phyloP scores from a whole-genome alignment of 2,888 invertebrate genomes.

The Drosophila maculinotata region DNA sequence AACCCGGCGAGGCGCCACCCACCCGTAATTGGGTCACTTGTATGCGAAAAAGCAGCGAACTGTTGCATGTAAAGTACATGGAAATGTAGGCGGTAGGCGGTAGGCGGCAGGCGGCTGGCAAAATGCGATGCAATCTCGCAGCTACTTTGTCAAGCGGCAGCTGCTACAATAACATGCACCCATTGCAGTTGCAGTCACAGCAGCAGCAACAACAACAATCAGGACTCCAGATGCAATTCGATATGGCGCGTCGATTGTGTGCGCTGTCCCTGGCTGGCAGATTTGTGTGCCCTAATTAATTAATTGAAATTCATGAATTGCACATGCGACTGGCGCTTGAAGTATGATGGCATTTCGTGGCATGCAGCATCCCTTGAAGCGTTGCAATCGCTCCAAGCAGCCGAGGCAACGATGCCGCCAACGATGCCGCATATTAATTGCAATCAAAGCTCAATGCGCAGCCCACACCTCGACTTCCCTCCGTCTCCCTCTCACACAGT shows the following conservation, averaged over 20 bases:
- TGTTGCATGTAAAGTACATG: conserved; percentile 70
- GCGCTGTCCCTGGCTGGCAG: conserved; percentile 42
- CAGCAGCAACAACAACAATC: conserved; percentile 31
- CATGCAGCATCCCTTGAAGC: conserved; percentile 17
- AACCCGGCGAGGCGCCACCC: conserved; percentile 26
- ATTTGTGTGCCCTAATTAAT: conserved; percentile 79
- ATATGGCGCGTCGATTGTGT: conserved; percentile 67
- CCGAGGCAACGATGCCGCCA: conserved; percentile 40
- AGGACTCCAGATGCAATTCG: conserved; percentile 62
- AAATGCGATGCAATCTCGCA: conserved; percentile 79
- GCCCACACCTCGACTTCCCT: conserved; percentile 3
- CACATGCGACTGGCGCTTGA: conserved; percentile 71
- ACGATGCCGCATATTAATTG: conserved; percentile 70
- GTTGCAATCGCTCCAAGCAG: conserved; percentile 6
- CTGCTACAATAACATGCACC: conserved; percentile 51
- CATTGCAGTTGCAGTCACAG: conserved; percentile 16
- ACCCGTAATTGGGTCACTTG: conserved; percentile 76
- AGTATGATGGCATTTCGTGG: conserved; percentile 43
- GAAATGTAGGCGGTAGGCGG: conserved; percentile 11
- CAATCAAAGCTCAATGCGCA: conserved; percentile 75
- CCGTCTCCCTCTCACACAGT: background rate
- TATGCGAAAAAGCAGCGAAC: conserved; percentile 81
- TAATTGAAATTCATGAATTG: conserved; percentile 81
- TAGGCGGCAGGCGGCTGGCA: conserved; percentile 27
- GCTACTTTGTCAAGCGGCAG: conserved; percentile 79